Conservation (phyloP, 2,888 invertebrate species). For the Dryomyza anilis region DNA sequence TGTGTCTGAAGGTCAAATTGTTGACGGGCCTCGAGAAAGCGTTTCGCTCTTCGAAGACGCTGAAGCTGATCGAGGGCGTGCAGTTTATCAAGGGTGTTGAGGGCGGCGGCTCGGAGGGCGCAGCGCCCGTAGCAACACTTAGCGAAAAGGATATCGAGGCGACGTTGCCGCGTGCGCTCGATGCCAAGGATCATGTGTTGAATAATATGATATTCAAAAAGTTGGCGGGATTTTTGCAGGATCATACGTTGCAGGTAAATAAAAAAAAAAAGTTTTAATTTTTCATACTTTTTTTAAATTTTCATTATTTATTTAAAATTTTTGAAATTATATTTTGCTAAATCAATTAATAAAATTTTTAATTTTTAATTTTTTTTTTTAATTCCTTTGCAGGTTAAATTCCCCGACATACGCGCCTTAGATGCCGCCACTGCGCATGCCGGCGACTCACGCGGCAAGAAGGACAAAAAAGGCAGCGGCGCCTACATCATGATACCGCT, state of each 20-base stretch:
- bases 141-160: conserved; percentile 72
- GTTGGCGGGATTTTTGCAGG: conserved; percentile 75
- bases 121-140: conserved; percentile 33
- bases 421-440: conserved; percentile 62
- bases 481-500: conserved; percentile 79
- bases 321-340: too few species aligned
- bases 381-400: conserved; percentile 67
- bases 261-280: background rate
- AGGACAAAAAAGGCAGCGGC: conserved; percentile 71
- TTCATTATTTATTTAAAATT: background rate
- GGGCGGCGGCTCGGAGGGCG: conserved; percentile 38
- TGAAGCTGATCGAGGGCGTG: conserved; percentile 76
- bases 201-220: conserved; percentile 78
- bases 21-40: conserved; percentile 78
- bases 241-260: conserved; percentile 77
- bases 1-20: conserved; percentile 80
- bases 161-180: conserved; percentile 73
- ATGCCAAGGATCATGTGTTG: conserved; percentile 73
- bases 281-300: background rate
- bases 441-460: conserved; percentile 64
- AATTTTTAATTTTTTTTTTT: too few species aligned
- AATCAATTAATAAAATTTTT: too few species aligned
- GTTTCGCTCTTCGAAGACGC: conserved; percentile 67
- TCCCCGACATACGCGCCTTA: conserved; percentile 70
- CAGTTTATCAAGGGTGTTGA: conserved; percentile 71